Evolutionary conservation across 2,888 invertebrate genomes (phyloP).

Genomic region (Onchidella celtica): DNA sequence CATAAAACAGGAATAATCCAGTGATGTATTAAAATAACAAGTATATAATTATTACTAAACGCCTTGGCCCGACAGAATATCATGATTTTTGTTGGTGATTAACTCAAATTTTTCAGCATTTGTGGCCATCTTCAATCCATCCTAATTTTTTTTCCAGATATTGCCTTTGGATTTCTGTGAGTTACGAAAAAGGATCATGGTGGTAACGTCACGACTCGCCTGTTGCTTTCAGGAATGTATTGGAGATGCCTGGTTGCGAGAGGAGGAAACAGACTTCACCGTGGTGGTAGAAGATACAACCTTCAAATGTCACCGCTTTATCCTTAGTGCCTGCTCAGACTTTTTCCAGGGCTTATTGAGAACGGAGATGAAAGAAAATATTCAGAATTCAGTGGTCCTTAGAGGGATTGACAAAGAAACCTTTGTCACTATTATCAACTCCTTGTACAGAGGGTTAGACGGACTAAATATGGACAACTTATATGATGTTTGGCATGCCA

Average conservation of each 20-base stretch:
- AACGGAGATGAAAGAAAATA: too few relatives aligned
- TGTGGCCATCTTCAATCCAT: too few relatives aligned
- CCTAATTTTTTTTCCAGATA: too few relatives aligned
- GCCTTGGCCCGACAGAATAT: too few relatives aligned
- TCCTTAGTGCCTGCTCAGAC: slow-evolving; percentile 32
- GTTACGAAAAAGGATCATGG: too few relatives aligned
- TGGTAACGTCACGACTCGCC: neutral
- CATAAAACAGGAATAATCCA: too few relatives aligned
- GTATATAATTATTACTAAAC: too few relatives aligned
- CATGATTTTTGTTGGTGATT: too few relatives aligned
- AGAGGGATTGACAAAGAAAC: neutral
- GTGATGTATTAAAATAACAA: too few relatives aligned
- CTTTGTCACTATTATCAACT: neutral
- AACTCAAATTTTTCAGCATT: too few relatives aligned
- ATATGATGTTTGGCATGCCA: slow-evolving; percentile 10
- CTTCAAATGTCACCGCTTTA: neutral
- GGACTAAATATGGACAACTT: neutral
- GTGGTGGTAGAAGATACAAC: neutral
- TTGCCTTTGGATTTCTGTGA: too few relatives aligned
- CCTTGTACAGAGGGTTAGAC: slow-evolving; percentile 9
- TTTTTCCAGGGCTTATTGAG: slow-evolving; percentile 32
- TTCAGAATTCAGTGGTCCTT: neutral
- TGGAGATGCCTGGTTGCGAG: neutral
- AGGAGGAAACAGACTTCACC: too few relatives aligned
- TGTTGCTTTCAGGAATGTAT: neutral